Conservation (phyloP, 2,888 invertebrate species). For the Pollenia labialis region DNA sequence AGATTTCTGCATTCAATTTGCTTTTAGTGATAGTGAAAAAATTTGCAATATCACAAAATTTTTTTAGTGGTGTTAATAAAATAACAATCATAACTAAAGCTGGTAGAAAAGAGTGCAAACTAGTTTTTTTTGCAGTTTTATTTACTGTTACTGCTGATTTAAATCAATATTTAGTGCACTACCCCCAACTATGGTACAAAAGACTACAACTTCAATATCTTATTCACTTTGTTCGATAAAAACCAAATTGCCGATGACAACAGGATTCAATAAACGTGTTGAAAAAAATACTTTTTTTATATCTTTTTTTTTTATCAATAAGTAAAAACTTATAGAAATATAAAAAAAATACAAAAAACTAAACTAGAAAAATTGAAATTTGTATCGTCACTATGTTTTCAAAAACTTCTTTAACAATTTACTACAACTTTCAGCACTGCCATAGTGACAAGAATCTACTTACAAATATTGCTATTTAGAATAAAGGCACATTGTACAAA, state of each 20-base stretch:
- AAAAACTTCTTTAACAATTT: no score
- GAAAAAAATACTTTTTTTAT: background rate
- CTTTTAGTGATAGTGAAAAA: no score
- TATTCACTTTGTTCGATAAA: constrained; percentile 22
- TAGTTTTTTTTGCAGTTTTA: no score
- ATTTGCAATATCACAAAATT: no score
- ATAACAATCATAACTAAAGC: no score
- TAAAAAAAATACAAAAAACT: constrained; percentile 3
- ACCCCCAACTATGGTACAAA: no score
- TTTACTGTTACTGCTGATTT: no score
- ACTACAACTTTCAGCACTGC: background rate
- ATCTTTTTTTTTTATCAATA: background rate
- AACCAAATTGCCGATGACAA: constrained; percentile 57
- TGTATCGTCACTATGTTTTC: background rate
- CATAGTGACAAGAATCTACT: background rate
- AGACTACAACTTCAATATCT: background rate
- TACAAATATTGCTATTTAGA: background rate
- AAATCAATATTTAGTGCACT: no score
- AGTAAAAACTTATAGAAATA: background rate
- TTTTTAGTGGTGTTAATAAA: no score
- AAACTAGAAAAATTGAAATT: constrained; percentile 1
- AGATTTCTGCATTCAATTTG: no score
- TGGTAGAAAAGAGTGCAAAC: no score
- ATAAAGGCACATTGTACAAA: no score
- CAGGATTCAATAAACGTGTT: constrained; percentile 38